Base-by-base conservation (phyloP, 64 coral and sea anemone species). In the Acropora yongei region DNA sequence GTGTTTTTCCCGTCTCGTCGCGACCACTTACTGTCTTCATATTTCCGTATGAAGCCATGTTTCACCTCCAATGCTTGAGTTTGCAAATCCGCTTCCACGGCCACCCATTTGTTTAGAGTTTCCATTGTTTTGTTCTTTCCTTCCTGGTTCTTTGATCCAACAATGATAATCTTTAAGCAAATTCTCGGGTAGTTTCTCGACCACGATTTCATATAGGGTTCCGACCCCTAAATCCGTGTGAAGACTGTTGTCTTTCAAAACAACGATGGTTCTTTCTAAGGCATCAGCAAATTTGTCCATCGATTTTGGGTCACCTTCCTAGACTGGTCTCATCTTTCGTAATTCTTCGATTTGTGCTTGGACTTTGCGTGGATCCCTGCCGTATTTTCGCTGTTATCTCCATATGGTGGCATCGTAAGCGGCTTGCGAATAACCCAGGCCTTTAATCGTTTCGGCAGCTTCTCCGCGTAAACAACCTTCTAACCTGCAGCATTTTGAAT, bases 241-340 rank as follows among this genome's bases (percentile, higher is more conserved):
- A 30, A 30, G 30, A 30, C 30, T 30, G 30, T 30, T 30, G 30
- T 30, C 30, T 80, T 69, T 83, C 57, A 61, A 86, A 85, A 68
- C 80, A 92, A 68, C 51, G 3, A 92, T 45, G 20, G 84, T 68
- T 74, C 30, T 92, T 18, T 96, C 80, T 4, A 93, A 74, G 10
- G 90, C 51, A 58, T 96, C 95, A 14, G 90, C 90, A 79, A 89
- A 93, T 5, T 88, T 77, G 67, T 93, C 86, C 1, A 93, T 42
- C 43, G 84, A 90, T 14, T 88, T 82, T 0, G 81, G 78, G 89
- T 86, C 92, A 16, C 80, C 79, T 16, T 96, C 90, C 7, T 79
- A 43, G 6, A 91, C 67, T 39, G 89, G 45, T 72, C 73, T 89
- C 17, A 92, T 51, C 67, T 49, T 89, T n/a, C 68, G 72, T 47